These are phyloP conservation scores for Huso huso DNA, from an alignment of 2,797 vertebrate species.

Conservation along the genomic window DNA sequence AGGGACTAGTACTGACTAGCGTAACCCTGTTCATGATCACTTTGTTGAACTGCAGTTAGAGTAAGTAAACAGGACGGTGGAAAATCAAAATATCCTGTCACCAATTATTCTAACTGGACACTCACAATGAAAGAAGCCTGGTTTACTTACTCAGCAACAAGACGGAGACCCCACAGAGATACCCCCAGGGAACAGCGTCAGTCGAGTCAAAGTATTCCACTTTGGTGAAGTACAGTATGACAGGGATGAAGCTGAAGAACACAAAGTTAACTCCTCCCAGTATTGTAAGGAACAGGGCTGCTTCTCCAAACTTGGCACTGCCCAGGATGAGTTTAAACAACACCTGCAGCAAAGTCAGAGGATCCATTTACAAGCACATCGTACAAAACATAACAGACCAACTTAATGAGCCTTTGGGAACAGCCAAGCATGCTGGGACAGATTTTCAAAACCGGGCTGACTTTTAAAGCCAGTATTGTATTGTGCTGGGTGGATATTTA, in stretches of 20 bases:
- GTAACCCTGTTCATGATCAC: no score
- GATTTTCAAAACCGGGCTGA: neutral
- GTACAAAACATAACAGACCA: neutral
- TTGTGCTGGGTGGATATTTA: no score
- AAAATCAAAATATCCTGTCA: neutral
- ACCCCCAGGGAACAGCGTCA: conserved; percentile 75
- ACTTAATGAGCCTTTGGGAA: neutral
- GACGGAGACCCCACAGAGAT: conserved; percentile 82
- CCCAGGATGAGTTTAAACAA: conserved; percentile 94
- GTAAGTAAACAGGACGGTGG: no score
- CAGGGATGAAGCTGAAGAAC: conserved; percentile 81
- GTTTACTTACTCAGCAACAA: conserved; percentile 77
- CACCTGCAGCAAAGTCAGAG: conserved; percentile 57
- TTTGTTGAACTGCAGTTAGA: no score
- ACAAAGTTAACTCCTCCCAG: conserved; percentile 83
- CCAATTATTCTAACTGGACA: neutral
- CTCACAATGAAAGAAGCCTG: neutral
- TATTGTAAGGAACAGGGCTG: conserved; percentile 87
- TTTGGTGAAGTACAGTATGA: conserved; percentile 89
- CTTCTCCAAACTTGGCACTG: conserved; percentile 93
- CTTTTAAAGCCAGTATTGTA: neutral
- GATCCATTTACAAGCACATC: neutral
- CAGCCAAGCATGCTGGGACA: neutral
- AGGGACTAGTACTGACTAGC: no score
- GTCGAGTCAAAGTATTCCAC: conserved; percentile 86